phyloP scores from a whole-genome alignment of 2,113 vertebrate genomes.

The Urocynchramus pylzowi region DNA sequence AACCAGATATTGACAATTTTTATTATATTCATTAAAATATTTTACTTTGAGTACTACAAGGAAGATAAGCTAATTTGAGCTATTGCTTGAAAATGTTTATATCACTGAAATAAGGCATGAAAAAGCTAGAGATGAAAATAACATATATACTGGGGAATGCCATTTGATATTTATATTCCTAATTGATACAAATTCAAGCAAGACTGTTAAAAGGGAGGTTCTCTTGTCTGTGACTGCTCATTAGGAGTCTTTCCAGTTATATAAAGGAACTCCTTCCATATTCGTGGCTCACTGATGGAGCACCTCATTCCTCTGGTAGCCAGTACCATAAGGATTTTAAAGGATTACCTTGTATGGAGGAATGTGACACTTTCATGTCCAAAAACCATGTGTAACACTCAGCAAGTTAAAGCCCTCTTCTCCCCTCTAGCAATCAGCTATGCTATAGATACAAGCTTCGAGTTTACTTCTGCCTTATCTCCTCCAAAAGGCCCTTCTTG shows the following conservation, averaged over 20 bases:
- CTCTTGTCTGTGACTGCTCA: not conserved
- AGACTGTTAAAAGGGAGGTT: not conserved
- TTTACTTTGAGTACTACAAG: not conserved
- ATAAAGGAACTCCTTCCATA: not conserved
- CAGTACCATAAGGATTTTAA: not conserved
- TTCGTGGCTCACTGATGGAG: not conserved
- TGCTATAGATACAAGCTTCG: fast-evolving
- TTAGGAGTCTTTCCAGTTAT: not conserved
- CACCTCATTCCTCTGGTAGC: not conserved
- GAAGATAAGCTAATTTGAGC: not conserved
- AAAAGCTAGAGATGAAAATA: not conserved
- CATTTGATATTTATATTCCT: not conserved
- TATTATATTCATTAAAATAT: not conserved
- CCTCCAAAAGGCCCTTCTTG: not conserved
- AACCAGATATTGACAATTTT: not conserved
- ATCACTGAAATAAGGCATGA: not conserved
- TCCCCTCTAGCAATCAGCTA: not conserved
- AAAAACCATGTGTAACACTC: not conserved
- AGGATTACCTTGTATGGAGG: fast-evolving
- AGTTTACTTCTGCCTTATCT: not conserved
- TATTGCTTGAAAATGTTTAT: not conserved
- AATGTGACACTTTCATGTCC: not conserved
- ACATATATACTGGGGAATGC: not conserved
- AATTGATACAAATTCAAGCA: not conserved
- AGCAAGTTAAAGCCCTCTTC: not conserved